Base-by-base conservation (phyloP, 2,888 invertebrate species). In the Aplocera efformata region DNA sequence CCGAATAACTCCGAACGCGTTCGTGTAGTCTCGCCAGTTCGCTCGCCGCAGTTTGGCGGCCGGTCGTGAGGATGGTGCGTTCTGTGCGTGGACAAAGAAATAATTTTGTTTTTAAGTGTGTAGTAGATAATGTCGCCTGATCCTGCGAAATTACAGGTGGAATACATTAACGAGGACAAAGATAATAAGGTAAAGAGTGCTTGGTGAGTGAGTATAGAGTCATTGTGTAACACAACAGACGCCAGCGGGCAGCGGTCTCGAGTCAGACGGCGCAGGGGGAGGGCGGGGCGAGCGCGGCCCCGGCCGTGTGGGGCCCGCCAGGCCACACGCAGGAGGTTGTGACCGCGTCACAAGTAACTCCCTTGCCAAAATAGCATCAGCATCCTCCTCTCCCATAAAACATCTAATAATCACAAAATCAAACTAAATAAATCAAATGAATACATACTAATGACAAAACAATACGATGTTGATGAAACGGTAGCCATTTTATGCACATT, bases 301-400 rank as follows among this genome's bases (percentile, higher is more conserved):
- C 83, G 74, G 79, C 81, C 80, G 86, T 82, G 88, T 89, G 90
- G 90, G 90, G 90, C 90, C 84, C 84, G 81, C 67, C 84, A 84
- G 83, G 85, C 85, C 86, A 82, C 84, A 82, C 88, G 84, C 84
- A 78, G 84, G 88, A 85, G 89, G 90, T 90, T 90, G 90, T 90
- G 90, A 90, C 90, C 86, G 82, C 81, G 80, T 81, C 73, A 71
- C 75, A 67, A 84, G 88, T 73, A 78, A 88, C 88, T 84, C 88
- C 88, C 88, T 86, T 78, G 79, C 79, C 82, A 69, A 83, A 85
- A 84, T 76, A 77, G 72, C 67, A 73, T 67, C 77, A 66, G 64
- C 65, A 62, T 78, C 75, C 74, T 78, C 76, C 73, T 48, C 38
- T 43, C 5, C 13, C 13, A 3, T 2, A 17, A 17, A 17, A 4